Base-by-base conservation (phyloP, 2,888 invertebrate genomes). In the Tetanocera ferruginea region DNA sequence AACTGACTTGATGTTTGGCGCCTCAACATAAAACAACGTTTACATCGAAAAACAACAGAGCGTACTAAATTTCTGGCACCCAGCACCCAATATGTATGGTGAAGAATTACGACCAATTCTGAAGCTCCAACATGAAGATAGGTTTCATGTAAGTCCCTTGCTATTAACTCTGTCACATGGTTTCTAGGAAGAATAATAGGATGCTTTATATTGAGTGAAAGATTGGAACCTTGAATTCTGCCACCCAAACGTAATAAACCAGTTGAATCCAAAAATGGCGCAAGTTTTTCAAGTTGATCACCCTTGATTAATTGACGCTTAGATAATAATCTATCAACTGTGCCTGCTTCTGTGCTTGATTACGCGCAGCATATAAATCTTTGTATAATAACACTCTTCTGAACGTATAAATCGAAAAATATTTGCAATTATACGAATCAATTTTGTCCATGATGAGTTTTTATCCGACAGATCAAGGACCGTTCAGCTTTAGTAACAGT, bases 11-110 rank as follows among this genome's bases (percentile, higher is more conserved):
- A 60, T 9, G 49, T 49, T 6, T 49, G 49, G 49, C 49, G 49
- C 8, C 49, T n/a, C 8, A 49, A 14, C 6, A 49, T 49, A 67
- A 77, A 76, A 34, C 79, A 79, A 51, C 37, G 70, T 14, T 77
- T 43, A 25, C 71, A 77, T 14, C 70, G 70, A 14, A 76, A 72
- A 0, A 72, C 76, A 0, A 80, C 11, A 17, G 60, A 34, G 1
- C 76, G 51, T 17, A 80, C 78, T 2, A 80, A 28, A 57, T 78
- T 82, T 55, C 81, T 62, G 4, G 74, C 79, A 0, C 79, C 76
- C 4, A 80, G 14, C 5, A 82, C 76, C 79, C 80, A 81, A 34
- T 78, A 81, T 9, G 76, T n/a, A 49, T 82, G 78, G 5, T 79
- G 78, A 14, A 79, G 51, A 17, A 82, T 82, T 0, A 81, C 80